phyloP scores from a whole-genome alignment of 2,113 vertebrate genomes.

The Butorides virescens region DNA sequence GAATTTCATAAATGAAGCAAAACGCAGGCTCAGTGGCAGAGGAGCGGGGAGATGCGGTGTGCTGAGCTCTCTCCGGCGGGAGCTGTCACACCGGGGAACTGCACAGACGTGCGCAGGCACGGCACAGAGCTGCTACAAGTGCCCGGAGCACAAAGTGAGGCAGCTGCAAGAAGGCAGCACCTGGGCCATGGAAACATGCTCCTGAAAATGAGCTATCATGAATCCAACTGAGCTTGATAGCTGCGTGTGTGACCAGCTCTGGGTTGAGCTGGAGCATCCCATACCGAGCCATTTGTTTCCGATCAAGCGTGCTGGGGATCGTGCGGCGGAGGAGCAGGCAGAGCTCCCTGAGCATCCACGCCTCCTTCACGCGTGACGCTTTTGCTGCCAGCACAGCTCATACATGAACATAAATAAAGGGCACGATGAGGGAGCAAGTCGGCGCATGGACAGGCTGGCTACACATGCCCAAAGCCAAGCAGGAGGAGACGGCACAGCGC shows the following conservation, averaged over 20 bases:
- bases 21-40: background rate
- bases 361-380: accelerated
- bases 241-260: background rate
- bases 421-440: background rate
- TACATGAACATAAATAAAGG: accelerated
- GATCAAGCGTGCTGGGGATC: accelerated
- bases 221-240: background rate
- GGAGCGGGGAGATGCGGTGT: background rate
- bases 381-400: background rate
- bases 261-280: background rate
- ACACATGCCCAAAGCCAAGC: background rate
- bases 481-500: background rate
- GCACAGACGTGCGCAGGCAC: background rate
- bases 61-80: background rate
- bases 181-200: background rate
- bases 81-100: background rate
- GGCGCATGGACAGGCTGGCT: background rate
- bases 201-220: background rate
- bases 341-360: background rate
- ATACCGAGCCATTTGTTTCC: background rate
- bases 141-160: background rate
- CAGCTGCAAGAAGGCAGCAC: background rate
- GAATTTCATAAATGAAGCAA: conserved; percentile 32
- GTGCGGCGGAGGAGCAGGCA: background rate
- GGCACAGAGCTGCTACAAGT: background rate